Conservation (phyloP, 2,888 invertebrate genomes). For the Harpalus rufipes region DNA sequence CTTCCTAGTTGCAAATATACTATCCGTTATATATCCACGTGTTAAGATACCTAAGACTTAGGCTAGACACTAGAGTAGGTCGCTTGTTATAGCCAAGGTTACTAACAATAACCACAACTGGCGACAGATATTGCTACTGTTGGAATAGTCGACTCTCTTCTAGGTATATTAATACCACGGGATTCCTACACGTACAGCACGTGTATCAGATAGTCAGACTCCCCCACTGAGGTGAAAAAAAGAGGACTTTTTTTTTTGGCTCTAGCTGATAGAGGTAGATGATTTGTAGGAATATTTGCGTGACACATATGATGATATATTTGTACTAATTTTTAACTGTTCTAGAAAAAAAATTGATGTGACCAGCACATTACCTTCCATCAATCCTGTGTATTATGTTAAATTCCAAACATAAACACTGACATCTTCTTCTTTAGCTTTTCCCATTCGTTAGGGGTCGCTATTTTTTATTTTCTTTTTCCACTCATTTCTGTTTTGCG, state of each 20-base stretch:
- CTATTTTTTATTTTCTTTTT: too few relatives aligned
- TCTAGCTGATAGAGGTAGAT: background rate
- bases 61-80: slow-evolving; percentile 22
- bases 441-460: too few relatives aligned
- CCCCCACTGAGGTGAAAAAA: slow-evolving; percentile 19
- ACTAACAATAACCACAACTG: background rate
- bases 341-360: too few relatives aligned
- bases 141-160: background rate
- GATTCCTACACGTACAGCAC: slow-evolving; percentile 18
- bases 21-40: slow-evolving; percentile 5
- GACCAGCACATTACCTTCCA: too few relatives aligned
- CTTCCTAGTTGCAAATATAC: background rate
- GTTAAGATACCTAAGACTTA: background rate
- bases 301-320: background rate
- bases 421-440: too few relatives aligned
- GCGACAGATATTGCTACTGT: background rate
- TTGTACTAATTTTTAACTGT: too few relatives aligned
- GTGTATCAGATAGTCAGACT: background rate
- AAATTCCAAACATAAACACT: too few relatives aligned
- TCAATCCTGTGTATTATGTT: too few relatives aligned
- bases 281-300: background rate
- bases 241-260: background rate
- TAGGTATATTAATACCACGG: slow-evolving; percentile 33
- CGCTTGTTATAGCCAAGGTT: slow-evolving; percentile 43
- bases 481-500: too few relatives aligned